Evolutionary conservation across 1,140 invertebrate species (phyloP).

Genomic region (Octopus bimaculoides): DNA sequence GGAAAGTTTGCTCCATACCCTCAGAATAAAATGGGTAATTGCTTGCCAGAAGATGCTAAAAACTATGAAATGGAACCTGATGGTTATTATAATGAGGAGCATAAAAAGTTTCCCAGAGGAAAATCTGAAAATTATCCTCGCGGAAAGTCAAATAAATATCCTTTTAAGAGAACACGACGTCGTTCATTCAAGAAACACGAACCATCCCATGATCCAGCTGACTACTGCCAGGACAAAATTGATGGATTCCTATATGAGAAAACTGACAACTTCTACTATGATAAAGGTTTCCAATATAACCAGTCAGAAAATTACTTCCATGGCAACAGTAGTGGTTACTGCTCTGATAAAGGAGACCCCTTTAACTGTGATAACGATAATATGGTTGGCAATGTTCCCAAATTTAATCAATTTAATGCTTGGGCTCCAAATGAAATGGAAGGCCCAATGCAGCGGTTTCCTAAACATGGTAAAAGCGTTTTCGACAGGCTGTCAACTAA

Average conservation of each 20-base stretch:
- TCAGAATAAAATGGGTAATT: not conserved
- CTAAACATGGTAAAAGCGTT: not conserved
- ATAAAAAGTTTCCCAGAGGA: not conserved
- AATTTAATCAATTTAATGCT: too few species aligned
- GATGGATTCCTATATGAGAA: slow-evolving; percentile 1
- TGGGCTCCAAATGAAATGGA: not conserved
- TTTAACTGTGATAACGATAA: not conserved
- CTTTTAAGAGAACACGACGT: too few species aligned
- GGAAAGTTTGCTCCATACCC: not conserved
- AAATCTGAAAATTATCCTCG: not conserved
- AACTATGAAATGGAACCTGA: not conserved
- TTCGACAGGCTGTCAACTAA: not conserved
- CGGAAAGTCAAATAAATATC: not conserved
- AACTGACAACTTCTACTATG: not conserved
- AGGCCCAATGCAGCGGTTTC: not conserved
- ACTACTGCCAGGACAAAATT: not conserved
- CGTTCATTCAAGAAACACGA: not conserved
- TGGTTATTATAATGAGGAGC: not conserved
- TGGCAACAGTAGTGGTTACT: not conserved
- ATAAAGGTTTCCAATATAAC: not conserved
- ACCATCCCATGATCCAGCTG: not conserved
- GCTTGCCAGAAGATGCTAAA: not conserved
- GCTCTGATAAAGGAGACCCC: not conserved
- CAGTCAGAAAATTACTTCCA: not conserved
- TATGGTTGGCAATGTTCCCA: not conserved